Evolutionary conservation across 2,797 vertebrate genomes (phyloP).

Genomic region (Morus bassanus): DNA sequence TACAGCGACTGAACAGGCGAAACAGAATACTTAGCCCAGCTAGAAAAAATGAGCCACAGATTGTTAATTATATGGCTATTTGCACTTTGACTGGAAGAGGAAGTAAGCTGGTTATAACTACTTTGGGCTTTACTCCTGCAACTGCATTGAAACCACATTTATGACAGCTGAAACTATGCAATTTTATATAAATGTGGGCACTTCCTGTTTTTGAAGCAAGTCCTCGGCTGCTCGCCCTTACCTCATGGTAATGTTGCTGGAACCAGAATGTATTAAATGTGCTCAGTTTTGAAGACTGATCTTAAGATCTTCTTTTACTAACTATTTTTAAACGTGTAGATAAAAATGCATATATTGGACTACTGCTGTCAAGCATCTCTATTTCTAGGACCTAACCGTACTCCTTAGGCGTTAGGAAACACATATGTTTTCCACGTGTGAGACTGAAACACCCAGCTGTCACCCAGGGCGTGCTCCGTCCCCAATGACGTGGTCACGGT

Average conservation of each 20-base stretch:
- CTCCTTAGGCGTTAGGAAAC: not conserved
- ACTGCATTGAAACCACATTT: conserved; percentile 57
- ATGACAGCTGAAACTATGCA: conserved; percentile 40
- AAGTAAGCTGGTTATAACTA: conserved; percentile 48
- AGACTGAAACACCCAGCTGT: not conserved
- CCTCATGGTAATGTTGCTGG: not conserved
- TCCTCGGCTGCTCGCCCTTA: not conserved
- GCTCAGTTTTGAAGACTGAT: not conserved
- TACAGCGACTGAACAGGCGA: not conserved
- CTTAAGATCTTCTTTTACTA: not conserved
- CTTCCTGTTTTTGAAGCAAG: conserved; percentile 57
- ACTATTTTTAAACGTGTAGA: not conserved
- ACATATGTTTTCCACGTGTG: not conserved
- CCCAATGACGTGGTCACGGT: not conserved
- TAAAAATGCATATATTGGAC: not conserved
- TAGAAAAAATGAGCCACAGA: conserved; percentile 37
- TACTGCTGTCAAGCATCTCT: not conserved
- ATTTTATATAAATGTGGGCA: conserved; percentile 26
- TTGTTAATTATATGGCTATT: conserved; percentile 63
- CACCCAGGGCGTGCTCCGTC: accelerated
- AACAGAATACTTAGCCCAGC: conserved; percentile 28
- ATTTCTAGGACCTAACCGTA: not conserved
- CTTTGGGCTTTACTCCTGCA: conserved; percentile 43
- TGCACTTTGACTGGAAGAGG: conserved; percentile 62
- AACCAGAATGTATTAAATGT: not conserved